These are phyloP conservation scores for Acinonyx jubatus DNA, from an alignment of 2,113 vertebrate species.

Conservation along the genomic window DNA sequence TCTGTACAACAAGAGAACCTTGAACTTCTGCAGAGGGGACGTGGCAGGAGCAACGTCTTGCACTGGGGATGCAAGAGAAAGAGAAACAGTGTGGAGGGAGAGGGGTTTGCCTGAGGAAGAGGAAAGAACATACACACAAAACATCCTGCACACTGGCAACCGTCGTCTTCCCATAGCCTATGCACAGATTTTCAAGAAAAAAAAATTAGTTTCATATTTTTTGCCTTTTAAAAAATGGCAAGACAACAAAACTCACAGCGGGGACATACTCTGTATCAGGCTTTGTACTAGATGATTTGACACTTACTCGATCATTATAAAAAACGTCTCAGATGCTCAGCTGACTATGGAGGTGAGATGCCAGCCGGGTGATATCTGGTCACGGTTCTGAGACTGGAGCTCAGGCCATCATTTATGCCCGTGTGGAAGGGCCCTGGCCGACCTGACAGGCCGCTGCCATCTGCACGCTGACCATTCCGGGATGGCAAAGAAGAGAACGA, in stretches of 20 bases:
- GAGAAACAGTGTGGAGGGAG: neutral
- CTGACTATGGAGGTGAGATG: neutral
- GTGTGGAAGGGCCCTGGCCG: neutral
- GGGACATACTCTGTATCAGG: neutral
- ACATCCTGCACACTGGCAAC: rapidly evolving
- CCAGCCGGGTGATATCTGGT: constrained; percentile 25
- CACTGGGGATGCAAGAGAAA: neutral
- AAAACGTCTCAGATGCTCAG: neutral
- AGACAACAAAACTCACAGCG: neutral
- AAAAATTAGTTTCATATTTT: neutral
- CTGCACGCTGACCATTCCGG: neutral
- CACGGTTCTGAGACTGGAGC: neutral
- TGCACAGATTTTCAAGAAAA: neutral
- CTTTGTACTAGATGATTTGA: neutral
- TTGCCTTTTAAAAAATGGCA: constrained; percentile 29
- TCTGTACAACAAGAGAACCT: neutral
- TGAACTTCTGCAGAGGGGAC: neutral
- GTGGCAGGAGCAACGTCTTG: neutral
- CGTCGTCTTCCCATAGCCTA: neutral
- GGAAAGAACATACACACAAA: neutral
- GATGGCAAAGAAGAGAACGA: neutral
- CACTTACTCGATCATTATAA: neutral
- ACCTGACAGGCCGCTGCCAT: neutral
- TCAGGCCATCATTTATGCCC: neutral
- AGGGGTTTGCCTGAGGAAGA: neutral